Percentiles rank a stretch among this genome's conserved stretches.
phyloP scores from a whole-genome alignment of 2,888 invertebrate species.

The Junonia oenone region DNA sequence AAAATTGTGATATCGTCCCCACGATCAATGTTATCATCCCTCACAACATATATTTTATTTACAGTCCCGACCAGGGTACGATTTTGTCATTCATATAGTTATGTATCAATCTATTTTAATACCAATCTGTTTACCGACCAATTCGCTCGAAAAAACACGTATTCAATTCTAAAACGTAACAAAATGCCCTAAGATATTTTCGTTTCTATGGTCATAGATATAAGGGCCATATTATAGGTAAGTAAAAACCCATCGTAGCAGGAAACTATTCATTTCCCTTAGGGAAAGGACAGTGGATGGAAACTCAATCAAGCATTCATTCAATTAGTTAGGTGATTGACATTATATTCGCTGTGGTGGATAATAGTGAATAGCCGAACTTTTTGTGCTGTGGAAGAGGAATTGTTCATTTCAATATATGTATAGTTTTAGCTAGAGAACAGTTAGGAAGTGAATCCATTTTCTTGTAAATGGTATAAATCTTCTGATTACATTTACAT shows the following conservation, averaged over 20 bases:
- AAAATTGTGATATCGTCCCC: too few species aligned
- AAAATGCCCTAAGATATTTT: neutral
- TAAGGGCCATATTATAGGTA: conserved; percentile 2
- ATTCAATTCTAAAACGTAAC: neutral
- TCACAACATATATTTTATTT: too few species aligned
- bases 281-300: conserved; percentile 40
- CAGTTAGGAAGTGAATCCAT: too few species aligned
- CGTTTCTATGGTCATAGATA: neutral
- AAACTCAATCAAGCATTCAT: conserved; percentile 59
- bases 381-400: neutral
- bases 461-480: too few species aligned
- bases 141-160: neutral
- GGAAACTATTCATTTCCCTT: conserved; percentile 51
- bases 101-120: neutral
- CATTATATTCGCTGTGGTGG: conserved; percentile 33
- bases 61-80: too few species aligned
- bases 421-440: neutral
- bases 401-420: neutral
- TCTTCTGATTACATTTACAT: too few species aligned
- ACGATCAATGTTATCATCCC: too few species aligned
- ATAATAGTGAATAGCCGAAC: conserved; percentile 9
- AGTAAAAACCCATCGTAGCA: conserved; percentile 19
- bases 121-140: neutral
- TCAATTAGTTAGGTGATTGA: conserved; percentile 59
- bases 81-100: too few species aligned